These are phyloP conservation scores for Dendrolimus kikuchii DNA, from an alignment of 1,140 invertebrate genomes.

Conservation along the genomic window DNA sequence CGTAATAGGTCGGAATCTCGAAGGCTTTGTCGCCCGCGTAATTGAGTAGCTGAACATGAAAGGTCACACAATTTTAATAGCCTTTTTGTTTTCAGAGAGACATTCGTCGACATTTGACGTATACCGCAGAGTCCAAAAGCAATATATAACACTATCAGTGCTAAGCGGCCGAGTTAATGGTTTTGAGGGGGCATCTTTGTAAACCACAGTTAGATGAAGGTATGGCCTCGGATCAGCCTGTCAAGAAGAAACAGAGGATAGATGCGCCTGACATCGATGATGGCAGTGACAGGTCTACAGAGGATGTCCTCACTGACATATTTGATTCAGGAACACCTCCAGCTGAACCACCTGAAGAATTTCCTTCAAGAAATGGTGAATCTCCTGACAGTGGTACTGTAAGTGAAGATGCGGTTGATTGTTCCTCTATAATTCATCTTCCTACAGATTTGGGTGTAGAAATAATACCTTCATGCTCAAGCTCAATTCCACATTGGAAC, in stretches of 20 bases:
- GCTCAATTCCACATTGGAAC: slow-evolving; percentile 40
- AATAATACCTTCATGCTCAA: slow-evolving; percentile 52
- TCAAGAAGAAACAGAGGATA: slow-evolving; percentile 82
- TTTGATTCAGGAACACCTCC: slow-evolving; percentile 51
- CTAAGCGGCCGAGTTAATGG: slow-evolving; percentile 29
- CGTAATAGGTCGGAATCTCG: slow-evolving; percentile 18
- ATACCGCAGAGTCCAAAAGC: slow-evolving; percentile 7
- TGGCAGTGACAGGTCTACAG: slow-evolving; percentile 69
- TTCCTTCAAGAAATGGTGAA: slow-evolving; percentile 49
- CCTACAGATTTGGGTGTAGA: slow-evolving; percentile 39
- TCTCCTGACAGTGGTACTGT: slow-evolving; percentile 64
- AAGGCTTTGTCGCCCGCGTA: slow-evolving; percentile 68
- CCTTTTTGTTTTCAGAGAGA: slow-evolving; percentile 58
- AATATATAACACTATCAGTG: slow-evolving; percentile 13
- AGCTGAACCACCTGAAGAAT: slow-evolving; percentile 46
- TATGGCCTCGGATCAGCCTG: slow-evolving; percentile 80
- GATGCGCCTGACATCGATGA: slow-evolving; percentile 72
- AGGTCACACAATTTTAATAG: slow-evolving; percentile 64
- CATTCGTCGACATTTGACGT: slow-evolving; percentile 18
- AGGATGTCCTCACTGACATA: slow-evolving; percentile 54
- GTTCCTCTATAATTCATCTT: slow-evolving; percentile 47
- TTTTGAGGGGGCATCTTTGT: slow-evolving; percentile 38
- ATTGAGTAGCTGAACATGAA: slow-evolving; percentile 65
- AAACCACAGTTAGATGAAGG: slow-evolving; percentile 53
- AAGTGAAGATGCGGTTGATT: slow-evolving; percentile 68